Percentiles rank a stretch among this genome's conserved stretches.
phyloP scores from a whole-genome alignment of 2,113 vertebrate genomes.

The Cheilinus undulatus region DNA sequence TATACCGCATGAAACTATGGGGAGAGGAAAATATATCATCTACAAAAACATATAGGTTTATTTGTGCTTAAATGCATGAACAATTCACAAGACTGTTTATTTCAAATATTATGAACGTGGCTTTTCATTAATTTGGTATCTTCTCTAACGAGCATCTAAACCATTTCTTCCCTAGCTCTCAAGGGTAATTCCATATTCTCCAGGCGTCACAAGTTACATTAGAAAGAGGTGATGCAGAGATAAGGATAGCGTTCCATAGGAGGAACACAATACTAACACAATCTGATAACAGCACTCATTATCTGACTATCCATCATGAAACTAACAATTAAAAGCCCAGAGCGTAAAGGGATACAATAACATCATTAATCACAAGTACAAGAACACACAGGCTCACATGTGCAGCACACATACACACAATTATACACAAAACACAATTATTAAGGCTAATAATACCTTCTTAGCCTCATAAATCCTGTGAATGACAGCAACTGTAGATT shows the following conservation, averaged over 20 bases:
- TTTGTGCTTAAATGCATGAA: neutral
- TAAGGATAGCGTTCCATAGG: conserved; percentile 51
- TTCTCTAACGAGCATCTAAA: conserved; percentile 2
- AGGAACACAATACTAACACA: conserved; percentile 51
- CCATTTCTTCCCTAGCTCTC: neutral
- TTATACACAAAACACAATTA: conserved; percentile 4
- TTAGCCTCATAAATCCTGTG: conserved; percentile 31
- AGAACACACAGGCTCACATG: neutral
- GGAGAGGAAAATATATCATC: neutral
- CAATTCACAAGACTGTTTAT: neutral
- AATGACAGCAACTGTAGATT: conserved; percentile 20
- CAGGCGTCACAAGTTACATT: conserved; percentile 32
- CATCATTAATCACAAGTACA: conserved; percentile 59
- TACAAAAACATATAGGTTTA: neutral
- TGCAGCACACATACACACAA: neutral
- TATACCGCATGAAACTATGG: no score
- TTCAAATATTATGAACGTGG: neutral
- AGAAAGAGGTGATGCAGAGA: conserved; percentile 28
- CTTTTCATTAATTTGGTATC: neutral
- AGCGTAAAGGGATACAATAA: conserved; percentile 45
- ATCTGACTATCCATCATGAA: conserved; percentile 62
- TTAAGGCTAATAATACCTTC: conserved; percentile 22
- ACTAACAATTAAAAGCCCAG: conserved; percentile 66
- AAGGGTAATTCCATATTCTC: conserved; percentile 17
- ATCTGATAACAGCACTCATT: conserved; percentile 63